These are phyloP conservation scores for Apamea sordens DNA, from an alignment of 2,888 invertebrate genomes.

Conservation along the genomic window DNA sequence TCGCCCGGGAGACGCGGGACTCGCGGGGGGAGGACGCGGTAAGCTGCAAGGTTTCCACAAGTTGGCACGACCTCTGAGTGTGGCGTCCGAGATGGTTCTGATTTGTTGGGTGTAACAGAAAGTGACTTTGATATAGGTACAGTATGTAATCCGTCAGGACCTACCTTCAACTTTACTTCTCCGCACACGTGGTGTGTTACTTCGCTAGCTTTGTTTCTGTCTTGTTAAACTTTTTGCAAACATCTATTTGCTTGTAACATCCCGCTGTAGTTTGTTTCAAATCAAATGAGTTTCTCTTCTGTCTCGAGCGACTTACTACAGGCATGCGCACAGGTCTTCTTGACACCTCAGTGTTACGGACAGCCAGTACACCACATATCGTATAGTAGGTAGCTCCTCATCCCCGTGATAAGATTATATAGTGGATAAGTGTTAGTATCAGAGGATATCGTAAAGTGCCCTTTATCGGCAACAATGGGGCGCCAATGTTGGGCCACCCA, in stretches of 20 bases:
- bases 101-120: constrained; percentile 9
- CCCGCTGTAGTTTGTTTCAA: not conserved
- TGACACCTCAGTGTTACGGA: not conserved
- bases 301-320: not conserved
- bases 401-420: not conserved
- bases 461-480: constrained; percentile 7
- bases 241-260: not conserved
- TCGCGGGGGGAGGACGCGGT: not conserved
- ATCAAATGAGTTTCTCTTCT: not conserved
- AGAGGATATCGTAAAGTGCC: constrained; percentile 35
- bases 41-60: constrained; percentile 2
- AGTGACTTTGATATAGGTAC: constrained; percentile 7
- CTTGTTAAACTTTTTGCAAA: not conserved
- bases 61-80: not conserved
- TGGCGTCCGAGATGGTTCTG: not conserved
- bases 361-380: no score
- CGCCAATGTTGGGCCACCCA: not conserved
- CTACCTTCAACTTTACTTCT: not conserved
- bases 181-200: no score
- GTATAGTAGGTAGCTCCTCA: not conserved
- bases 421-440: constrained; percentile 12
- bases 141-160: not conserved
- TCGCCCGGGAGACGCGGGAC: not conserved
- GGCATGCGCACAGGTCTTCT: not conserved
- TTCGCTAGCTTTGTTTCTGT: not conserved